Conservation (phyloP, 1,140 invertebrate species). For the Anastrepha obliqua region DNA sequence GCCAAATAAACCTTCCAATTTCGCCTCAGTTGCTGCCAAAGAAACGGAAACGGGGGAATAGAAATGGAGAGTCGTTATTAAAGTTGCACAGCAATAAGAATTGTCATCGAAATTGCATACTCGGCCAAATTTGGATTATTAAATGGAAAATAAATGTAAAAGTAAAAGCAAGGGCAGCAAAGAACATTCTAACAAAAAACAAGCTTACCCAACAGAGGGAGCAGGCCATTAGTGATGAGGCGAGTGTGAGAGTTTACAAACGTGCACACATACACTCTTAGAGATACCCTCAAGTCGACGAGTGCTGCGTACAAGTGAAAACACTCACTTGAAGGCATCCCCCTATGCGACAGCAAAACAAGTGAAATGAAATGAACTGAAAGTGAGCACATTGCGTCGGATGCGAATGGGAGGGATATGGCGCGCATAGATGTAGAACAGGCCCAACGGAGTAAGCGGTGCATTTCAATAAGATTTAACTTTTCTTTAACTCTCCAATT, state of each 20-base stretch:
- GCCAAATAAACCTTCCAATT: neutral
- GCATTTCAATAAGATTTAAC: neutral
- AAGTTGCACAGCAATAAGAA: neutral
- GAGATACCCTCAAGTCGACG: neutral
- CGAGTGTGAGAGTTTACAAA: neutral
- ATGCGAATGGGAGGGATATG: neutral
- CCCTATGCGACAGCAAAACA: neutral
- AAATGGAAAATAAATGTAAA: slow-evolving; percentile 14
- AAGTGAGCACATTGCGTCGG: neutral
- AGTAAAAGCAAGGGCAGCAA: slow-evolving; percentile 6
- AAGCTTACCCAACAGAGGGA: neutral
- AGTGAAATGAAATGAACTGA: slow-evolving; percentile 24
- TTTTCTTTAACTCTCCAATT: neutral
- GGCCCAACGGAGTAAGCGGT: neutral
- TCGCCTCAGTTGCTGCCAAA: neutral
- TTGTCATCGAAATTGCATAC: slow-evolving; percentile 47
- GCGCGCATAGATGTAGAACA: neutral
- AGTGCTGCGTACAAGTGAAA: neutral
- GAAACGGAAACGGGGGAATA: neutral
- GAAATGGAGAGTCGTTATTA: neutral
- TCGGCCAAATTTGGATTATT: slow-evolving; percentile 47
- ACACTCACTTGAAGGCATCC: neutral
- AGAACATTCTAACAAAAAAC: neutral
- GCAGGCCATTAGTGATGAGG: neutral
- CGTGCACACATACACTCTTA: neutral